Evolutionary conservation across 2,888 invertebrate species (phyloP).

Genomic region (Drosophila siamana): DNA sequence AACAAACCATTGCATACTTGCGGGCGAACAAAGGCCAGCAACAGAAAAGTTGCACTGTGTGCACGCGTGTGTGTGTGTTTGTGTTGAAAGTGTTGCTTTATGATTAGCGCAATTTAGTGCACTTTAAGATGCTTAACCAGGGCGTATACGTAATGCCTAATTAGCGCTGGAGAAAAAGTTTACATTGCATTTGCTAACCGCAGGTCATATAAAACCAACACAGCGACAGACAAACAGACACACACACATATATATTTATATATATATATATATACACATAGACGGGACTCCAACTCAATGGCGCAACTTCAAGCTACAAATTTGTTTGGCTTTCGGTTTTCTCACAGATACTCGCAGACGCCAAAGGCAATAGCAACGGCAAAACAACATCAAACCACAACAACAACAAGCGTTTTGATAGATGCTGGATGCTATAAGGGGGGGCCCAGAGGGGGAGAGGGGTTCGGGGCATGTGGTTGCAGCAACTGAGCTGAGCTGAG

Average conservation of each 20-base stretch:
- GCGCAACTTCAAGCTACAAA: slow-evolving; percentile 71
- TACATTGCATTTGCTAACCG: slow-evolving; percentile 62
- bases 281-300: slow-evolving; percentile 53
- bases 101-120: slow-evolving; percentile 74
- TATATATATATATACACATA: not conserved
- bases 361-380: slow-evolving; percentile 43
- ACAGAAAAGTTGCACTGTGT: slow-evolving; percentile 27
- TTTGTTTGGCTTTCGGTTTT: slow-evolving; percentile 71
- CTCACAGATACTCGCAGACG: slow-evolving; percentile 43
- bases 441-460: not conserved
- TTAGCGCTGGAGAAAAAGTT: slow-evolving; percentile 68
- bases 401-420: slow-evolving; percentile 2
- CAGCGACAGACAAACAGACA: slow-evolving; percentile 16
- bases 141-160: slow-evolving; percentile 70
- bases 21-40: slow-evolving; percentile 50
- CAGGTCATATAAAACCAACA: slow-evolving; percentile 53
- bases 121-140: slow-evolving; percentile 61
- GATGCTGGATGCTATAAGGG: not conserved
- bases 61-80: not conserved
- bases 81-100: slow-evolving; percentile 35
- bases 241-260: not conserved
- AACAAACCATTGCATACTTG: slow-evolving; percentile 63
- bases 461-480: slow-evolving; percentile 2
- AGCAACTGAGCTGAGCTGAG: slow-evolving; percentile 22
- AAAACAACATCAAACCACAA: slow-evolving; percentile 14